Evolutionary conservation across 2,888 invertebrate genomes (phyloP).

Genomic region (Myathropa florea): DNA sequence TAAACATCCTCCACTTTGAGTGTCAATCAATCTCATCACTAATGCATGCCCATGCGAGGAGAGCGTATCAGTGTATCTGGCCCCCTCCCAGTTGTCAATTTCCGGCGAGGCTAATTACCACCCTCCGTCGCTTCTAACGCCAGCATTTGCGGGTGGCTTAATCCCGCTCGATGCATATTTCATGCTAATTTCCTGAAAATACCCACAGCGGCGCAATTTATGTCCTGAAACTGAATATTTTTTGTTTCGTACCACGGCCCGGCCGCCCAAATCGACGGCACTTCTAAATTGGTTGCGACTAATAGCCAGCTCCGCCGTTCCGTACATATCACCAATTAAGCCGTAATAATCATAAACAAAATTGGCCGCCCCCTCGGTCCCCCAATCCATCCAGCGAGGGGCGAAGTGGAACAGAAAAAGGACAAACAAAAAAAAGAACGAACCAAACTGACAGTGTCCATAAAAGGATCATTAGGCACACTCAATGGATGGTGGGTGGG

Average conservation of each 20-base stretch:
- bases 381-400: not conserved
- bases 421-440: conserved; percentile 9
- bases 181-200: conserved; percentile 58
- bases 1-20: conserved; percentile 19
- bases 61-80: not conserved
- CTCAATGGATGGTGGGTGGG: conserved; percentile 11
- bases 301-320: conserved; percentile 27
- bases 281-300: conserved; percentile 56
- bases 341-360: conserved; percentile 66
- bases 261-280: conserved; percentile 13
- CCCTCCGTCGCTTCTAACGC: not conserved
- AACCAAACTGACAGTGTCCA: conserved; percentile 4
- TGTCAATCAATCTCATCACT: conserved; percentile 45
- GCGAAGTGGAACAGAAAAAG: not conserved
- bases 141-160: not conserved
- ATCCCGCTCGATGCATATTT: conserved; percentile 50
- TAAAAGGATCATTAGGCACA: conserved; percentile 60
- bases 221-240: not conserved
- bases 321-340: conserved; percentile 49
- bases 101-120: conserved; percentile 55
- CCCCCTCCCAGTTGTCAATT: conserved; percentile 6
- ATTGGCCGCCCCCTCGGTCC: conserved; percentile 17
- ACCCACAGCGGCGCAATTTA: conserved; percentile 9
- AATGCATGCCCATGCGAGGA: conserved; percentile 6
- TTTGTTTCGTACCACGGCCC: not conserved